Percentiles rank a stretch among this genome's conserved stretches.
Conservation (phyloP, 2,888 invertebrate genomes). For the Folsomia manolachei region DNA sequence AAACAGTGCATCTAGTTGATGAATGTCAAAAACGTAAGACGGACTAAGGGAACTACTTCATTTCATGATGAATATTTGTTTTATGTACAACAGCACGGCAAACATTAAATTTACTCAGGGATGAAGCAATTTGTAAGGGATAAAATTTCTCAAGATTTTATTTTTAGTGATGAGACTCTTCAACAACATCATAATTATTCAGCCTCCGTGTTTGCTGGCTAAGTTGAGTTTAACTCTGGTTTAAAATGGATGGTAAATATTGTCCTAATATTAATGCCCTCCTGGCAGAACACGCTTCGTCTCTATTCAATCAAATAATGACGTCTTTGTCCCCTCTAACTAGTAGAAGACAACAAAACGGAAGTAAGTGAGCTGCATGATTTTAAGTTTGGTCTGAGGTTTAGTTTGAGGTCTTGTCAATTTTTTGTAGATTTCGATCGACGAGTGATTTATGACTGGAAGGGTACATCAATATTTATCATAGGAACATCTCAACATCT, state of each 20-base stretch:
- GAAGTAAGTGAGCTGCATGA: too few relatives aligned
- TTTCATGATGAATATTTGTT: background rate
- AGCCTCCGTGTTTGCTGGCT: too few relatives aligned
- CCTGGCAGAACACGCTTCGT: background rate
- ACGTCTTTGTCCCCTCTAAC: background rate
- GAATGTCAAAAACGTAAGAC: too few relatives aligned
- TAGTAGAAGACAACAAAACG: background rate
- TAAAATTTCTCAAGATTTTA: background rate
- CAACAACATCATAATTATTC: background rate
- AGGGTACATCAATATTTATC: background rate
- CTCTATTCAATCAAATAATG: background rate
- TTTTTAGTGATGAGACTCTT: background rate
- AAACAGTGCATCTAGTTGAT: background rate
- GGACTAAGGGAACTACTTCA: background rate
- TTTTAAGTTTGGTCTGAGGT: background rate
- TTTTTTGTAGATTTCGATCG: background rate
- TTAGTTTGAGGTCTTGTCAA: background rate
- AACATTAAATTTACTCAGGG: background rate
- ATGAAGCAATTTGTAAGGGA: background rate
- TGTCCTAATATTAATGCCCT: background rate
- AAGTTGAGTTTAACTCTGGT: background rate
- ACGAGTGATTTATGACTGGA: background rate
- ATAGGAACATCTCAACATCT: background rate
- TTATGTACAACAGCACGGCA: background rate
- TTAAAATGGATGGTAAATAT: background rate